Conservation (phyloP, 2,113 vertebrate genomes). For the Sterrhoptilus dennistouni region DNA sequence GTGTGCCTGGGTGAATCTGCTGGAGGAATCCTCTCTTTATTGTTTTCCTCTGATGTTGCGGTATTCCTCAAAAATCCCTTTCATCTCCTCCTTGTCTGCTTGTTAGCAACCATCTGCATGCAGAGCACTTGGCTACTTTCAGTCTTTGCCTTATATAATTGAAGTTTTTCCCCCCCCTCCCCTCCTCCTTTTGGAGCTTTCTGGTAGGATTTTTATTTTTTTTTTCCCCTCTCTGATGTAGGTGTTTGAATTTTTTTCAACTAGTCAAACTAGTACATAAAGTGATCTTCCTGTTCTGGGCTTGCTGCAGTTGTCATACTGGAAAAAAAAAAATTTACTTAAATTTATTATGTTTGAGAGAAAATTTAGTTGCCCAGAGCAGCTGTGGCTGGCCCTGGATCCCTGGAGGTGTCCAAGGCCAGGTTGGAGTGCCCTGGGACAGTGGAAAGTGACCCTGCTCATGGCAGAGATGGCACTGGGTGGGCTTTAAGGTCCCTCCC, state of each 20-base stretch:
- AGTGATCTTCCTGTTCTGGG: not conserved
- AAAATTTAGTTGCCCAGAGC: not conserved
- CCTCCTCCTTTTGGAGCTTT: not conserved
- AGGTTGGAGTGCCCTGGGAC: not conserved
- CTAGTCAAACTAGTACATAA: not conserved
- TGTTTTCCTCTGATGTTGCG: not conserved
- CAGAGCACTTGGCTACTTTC: not conserved
- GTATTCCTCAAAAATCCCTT: not conserved
- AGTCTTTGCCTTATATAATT: not conserved
- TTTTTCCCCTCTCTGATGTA: not conserved
- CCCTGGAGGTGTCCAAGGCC: not conserved
- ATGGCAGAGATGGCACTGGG: fast-evolving
- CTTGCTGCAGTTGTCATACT: not conserved
- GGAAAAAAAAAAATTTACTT: not conserved
- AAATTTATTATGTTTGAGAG: not conserved
- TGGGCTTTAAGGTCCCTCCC: not conserved
- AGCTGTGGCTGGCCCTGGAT: not conserved
- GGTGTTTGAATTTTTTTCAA: not conserved
- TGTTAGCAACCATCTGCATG: not conserved
- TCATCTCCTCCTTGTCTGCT: not conserved
- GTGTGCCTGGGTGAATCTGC: not conserved
- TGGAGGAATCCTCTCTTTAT: not conserved
- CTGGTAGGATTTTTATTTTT: not conserved
- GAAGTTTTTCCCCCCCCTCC: fast-evolving
- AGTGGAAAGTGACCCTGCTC: not conserved